phyloP scores from a whole-genome alignment of 2,888 invertebrate species.

The Parnassius mnemosyne region DNA sequence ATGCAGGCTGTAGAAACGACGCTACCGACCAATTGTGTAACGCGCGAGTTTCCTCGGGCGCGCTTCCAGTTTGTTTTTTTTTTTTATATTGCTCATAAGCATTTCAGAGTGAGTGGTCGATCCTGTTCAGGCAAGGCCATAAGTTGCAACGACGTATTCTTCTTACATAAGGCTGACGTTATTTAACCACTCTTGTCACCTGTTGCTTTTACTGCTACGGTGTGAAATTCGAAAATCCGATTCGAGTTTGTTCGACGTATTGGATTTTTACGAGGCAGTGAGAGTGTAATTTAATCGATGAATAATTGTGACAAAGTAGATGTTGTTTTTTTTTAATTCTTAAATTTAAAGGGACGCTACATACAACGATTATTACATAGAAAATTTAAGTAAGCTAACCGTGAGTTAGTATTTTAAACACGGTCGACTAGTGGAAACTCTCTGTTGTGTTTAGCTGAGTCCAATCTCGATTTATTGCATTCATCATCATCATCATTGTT shows the following conservation, averaged over 20 bases:
- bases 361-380: too few relatives aligned
- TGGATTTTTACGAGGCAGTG: constrained; percentile 11
- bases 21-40: constrained; percentile 14
- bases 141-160: constrained; percentile 22
- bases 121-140: constrained; percentile 17
- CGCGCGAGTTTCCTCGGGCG: constrained; percentile 3
- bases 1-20: not conserved
- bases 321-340: not conserved
- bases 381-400: too few relatives aligned
- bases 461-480: too few relatives aligned
- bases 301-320: not conserved
- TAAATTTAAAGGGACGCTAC: too few relatives aligned
- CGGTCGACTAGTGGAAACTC: too few relatives aligned
- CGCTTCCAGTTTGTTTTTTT: constrained; percentile 14
- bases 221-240: constrained; percentile 23
- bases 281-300: constrained; percentile 3
- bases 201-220: constrained; percentile 22
- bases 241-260: not conserved
- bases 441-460: too few relatives aligned
- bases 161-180: constrained; percentile 18
- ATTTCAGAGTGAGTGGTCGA: constrained; percentile 4
- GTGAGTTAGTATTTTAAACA: too few relatives aligned
- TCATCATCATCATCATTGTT: too few relatives aligned
- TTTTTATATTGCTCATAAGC: constrained; percentile 10
- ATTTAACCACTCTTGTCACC: constrained; percentile 12